These are phyloP conservation scores for Muricea muricata DNA, from an alignment of 92 coral and sea anemone genomes.

Conservation along the genomic window DNA sequence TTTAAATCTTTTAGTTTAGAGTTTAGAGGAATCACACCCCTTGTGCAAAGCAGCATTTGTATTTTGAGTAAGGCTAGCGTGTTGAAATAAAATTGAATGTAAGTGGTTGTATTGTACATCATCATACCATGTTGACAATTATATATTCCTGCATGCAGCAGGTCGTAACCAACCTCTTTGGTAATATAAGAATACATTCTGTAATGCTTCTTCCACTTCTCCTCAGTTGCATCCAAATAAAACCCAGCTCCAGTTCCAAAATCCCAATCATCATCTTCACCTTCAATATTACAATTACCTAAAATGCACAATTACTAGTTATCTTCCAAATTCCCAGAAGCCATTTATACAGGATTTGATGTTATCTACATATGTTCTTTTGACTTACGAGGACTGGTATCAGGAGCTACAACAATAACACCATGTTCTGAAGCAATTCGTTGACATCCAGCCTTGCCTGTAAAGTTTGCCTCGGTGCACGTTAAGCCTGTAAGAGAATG, in stretches of 20 bases:
- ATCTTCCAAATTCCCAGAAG: not conserved
- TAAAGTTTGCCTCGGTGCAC: constrained; percentile 96
- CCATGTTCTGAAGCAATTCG: constrained; percentile 91
- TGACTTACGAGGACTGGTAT: constrained; percentile 95
- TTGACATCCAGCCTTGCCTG: constrained; percentile 87
- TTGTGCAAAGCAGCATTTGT: no score
- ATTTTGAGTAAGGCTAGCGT: no score
- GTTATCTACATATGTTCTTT: no score
- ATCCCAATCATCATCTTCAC: constrained; percentile 93
- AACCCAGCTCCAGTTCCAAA: constrained; percentile 99
- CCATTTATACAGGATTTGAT: not conserved
- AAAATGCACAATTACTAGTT: not conserved
- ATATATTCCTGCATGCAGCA: no score
- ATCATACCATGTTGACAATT: not conserved
- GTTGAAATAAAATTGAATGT: no score
- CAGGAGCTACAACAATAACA: constrained; percentile 86
- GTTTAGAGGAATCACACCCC: no score
- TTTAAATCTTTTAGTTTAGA: no score
- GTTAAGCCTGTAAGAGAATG: constrained; percentile 72
- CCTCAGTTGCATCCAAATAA: constrained; percentile 91
- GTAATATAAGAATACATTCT: constrained; percentile 95
- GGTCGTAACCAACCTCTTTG: constrained; percentile 74
- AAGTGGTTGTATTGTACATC: not conserved
- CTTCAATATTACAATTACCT: constrained; percentile 97
- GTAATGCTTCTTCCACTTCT: constrained; percentile 95